A percentile compares a stretch with the other conserved stretches of the same genome.
Evolutionary conservation across 2,888 invertebrate species (phyloP).

Genomic region (Ormyrus nitidulus): DNA sequence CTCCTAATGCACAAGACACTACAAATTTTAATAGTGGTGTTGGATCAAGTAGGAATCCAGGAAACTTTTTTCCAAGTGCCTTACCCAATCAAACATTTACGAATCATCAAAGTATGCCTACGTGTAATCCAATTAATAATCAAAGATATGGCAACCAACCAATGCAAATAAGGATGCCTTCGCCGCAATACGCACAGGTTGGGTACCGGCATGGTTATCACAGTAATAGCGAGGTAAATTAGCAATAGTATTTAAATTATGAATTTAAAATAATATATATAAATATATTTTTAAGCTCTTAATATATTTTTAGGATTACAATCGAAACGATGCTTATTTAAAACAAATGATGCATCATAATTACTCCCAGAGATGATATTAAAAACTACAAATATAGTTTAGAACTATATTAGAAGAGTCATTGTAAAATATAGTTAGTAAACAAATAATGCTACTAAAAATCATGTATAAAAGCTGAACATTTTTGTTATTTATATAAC

Average conservation of each 20-base stretch:
- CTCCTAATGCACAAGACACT: no score
- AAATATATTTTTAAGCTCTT: background rate
- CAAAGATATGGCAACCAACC: conserved; percentile 37
- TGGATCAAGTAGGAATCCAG: background rate
- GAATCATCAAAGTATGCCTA: conserved; percentile 20
- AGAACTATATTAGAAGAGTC: no score
- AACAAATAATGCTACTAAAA: background rate
- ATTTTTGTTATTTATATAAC: conserved; percentile 30
- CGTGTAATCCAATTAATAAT: conserved; percentile 19
- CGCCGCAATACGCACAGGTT: conserved; percentile 43
- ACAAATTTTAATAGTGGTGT: conserved; percentile 12
- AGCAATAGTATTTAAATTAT: background rate
- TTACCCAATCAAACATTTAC: conserved; percentile 20
- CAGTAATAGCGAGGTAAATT: conserved; percentile 44
- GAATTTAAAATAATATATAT: background rate
- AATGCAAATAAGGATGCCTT: conserved; percentile 22
- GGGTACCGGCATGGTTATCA: conserved; percentile 36
- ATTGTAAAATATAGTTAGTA: background rate
- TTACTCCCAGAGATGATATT: conserved; percentile 33
- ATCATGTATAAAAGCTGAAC: background rate
- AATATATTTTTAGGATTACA: conserved; percentile 34
- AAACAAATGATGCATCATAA: conserved; percentile 39
- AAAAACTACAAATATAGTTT: background rate
- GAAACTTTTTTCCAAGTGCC: conserved; percentile 25
- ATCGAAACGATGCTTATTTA: conserved; percentile 40